Evolutionary conservation across 2,113 vertebrate species (phyloP), one percentile per base, ranked within the genome.

Genomic region (Maccullochella peelii): DNA sequence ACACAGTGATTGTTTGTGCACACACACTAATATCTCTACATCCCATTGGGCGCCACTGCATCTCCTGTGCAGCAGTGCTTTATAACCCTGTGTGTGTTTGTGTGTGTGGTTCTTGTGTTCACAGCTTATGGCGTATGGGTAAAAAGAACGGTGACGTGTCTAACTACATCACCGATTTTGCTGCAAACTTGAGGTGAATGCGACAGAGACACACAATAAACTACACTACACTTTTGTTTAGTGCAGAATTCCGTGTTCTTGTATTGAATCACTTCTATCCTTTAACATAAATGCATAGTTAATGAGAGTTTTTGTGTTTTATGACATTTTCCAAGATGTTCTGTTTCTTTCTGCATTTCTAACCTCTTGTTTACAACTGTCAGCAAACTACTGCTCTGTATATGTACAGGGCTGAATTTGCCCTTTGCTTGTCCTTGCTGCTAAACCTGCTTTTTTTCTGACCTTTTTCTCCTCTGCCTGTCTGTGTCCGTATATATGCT

Each of bases 61-160:
- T 55, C 63, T 50, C 2, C 12, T 68, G 50, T 66, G 84, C 61
- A 84, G 87, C 86, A 75, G 84, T 83, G 73, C 30, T 55, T 86
- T 87, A 72, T 95, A 92, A 95, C 85, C 61, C 38, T 87, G 81
- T 93, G 80, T 92, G 89, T 91, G 80, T 93, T 1, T 90, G 71
- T 90, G 62, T 92, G 74, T 92, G 67, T 91, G 83, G 77, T 80
- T 94, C 83, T 95, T 94, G 77, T 93, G 90, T 95, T 91, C 90
- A 92, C 95, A 96, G 95, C 87, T 94, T 94, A 88, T 95, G 95
- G 95, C 94, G 95, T 86, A 90, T 94, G 93, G 94, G 94, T 94
- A 95, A 95, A 94, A 96, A 96, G 95, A 96, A 96, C 75, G 95
- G 95, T 89, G 95, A 96, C 79, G 88, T 96, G 91, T 95, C 95